phyloP scores from a whole-genome alignment of 1,140 invertebrate species.

The Drosophila tsacasi region DNA sequence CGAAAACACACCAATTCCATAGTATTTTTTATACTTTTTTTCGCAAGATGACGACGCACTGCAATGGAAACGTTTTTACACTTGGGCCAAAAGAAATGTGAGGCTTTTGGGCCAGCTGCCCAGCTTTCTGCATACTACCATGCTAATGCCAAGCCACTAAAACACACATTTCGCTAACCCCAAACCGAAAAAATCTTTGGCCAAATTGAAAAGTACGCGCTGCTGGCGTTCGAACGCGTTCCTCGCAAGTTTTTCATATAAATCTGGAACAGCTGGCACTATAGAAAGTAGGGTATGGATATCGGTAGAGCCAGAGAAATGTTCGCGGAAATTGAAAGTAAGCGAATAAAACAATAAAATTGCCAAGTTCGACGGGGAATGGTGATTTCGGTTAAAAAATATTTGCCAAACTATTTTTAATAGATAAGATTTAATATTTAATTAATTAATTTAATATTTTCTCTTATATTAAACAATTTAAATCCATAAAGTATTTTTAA shows the following conservation, averaged over 20 bases:
- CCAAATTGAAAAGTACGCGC: constrained; percentile 65
- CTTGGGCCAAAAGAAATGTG: background rate
- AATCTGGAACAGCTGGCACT: constrained; percentile 69
- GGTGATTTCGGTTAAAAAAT: background rate
- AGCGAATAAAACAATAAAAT: background rate
- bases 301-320: constrained; percentile 3
- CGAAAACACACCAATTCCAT: constrained; percentile 41
- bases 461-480: background rate
- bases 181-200: constrained; percentile 57
- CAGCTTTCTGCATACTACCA: constrained; percentile 66
- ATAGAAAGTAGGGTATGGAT: background rate
- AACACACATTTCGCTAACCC: constrained; percentile 67
- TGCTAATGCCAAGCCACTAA: constrained; percentile 78
- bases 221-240: constrained; percentile 29
- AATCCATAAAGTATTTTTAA: background rate
- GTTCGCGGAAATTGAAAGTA: constrained; percentile 12
- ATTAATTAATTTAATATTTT: background rate
- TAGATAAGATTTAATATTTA: background rate
- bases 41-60: constrained; percentile 26
- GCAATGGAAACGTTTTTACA: constrained; percentile 58
- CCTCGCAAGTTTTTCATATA: constrained; percentile 68
- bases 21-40: constrained; percentile 25
- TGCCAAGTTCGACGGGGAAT: background rate
- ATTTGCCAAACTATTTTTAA: background rate
- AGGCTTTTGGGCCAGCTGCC: constrained; percentile 37